These are phyloP conservation scores for Chionodraco myersi DNA, from an alignment of 2,113 vertebrate species.

Conservation along the genomic window DNA sequence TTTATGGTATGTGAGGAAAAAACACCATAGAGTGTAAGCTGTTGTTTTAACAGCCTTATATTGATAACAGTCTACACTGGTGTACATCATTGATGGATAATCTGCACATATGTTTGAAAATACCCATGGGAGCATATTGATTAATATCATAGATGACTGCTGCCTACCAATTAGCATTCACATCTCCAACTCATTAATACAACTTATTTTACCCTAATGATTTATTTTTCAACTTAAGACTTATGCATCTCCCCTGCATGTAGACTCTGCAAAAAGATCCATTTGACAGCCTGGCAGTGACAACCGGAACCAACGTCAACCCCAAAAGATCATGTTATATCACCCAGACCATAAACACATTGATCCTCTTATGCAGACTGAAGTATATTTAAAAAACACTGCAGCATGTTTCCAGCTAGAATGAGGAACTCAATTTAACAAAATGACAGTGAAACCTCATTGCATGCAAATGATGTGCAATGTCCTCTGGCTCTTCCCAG, in stretches of 20 bases:
- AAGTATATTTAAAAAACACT: slow-evolving; percentile 17
- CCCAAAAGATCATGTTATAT: slow-evolving; percentile 37
- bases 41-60: slow-evolving; percentile 1
- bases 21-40: slow-evolving; percentile 14
- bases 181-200: slow-evolving; percentile 19
- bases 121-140: slow-evolving; percentile 21
- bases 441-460: slow-evolving; percentile 40
- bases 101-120: slow-evolving; percentile 25
- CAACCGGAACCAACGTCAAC: slow-evolving; percentile 32
- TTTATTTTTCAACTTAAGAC: slow-evolving; percentile 16
- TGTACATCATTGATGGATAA: slow-evolving; percentile 11
- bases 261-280: slow-evolving; percentile 29
- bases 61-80: background rate
- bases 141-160: slow-evolving; percentile 20
- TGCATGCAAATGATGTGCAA: slow-evolving; percentile 71
- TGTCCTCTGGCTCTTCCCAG: slow-evolving; percentile 64
- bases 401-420: slow-evolving; percentile 10
- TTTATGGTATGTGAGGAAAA: background rate
- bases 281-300: slow-evolving; percentile 38
- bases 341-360: slow-evolving; percentile 29
- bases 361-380: background rate
- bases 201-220: slow-evolving; percentile 24
- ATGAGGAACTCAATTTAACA: slow-evolving; percentile 22
- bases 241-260: slow-evolving; percentile 27
- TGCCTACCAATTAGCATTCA: slow-evolving; percentile 16